Conservation (phyloP, 2,797 vertebrate genomes). For the Chrosomus eos region DNA sequence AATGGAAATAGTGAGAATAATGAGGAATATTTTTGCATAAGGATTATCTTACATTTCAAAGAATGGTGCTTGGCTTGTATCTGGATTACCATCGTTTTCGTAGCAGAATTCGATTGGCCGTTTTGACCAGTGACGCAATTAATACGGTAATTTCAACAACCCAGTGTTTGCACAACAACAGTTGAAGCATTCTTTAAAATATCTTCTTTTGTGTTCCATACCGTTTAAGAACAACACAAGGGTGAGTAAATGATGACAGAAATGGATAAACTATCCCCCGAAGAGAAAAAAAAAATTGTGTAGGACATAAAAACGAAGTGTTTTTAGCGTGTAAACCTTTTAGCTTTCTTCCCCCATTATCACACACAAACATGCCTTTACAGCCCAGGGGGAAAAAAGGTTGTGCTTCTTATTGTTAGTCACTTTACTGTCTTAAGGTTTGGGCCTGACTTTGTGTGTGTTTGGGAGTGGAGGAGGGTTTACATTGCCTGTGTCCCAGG, state of each 20-base stretch:
- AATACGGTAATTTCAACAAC: too few species aligned
- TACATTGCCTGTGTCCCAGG: slow-evolving; percentile 48
- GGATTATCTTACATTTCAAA: slow-evolving; percentile 63
- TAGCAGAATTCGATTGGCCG: slow-evolving; percentile 35
- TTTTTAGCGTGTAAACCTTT: slow-evolving; percentile 43
- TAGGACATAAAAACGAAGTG: slow-evolving; percentile 14
- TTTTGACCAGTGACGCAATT: slow-evolving; percentile 17
- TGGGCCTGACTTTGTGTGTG: slow-evolving; percentile 47
- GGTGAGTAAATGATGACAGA: background rate
- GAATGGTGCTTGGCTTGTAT: slow-evolving; percentile 48
- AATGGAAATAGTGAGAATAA: slow-evolving; percentile 38
- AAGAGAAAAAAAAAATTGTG: slow-evolving; percentile 11
- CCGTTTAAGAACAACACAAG: background rate
- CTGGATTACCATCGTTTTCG: background rate
- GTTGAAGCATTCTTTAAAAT: background rate
- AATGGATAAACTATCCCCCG: background rate
- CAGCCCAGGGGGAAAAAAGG: slow-evolving; percentile 39
- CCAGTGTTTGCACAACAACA: background rate
- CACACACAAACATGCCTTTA: slow-evolving; percentile 13
- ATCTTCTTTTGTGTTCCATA: background rate
- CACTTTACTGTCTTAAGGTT: slow-evolving; percentile 59
- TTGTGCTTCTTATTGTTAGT: slow-evolving; percentile 54
- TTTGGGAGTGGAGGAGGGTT: slow-evolving; percentile 51
- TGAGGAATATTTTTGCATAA: slow-evolving; percentile 59
- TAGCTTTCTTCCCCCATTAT: background rate